Percentiles rank a stretch among this genome's conserved stretches.
Conservation (phyloP, 1,140 invertebrate genomes). For the Lepidurus packardi region DNA sequence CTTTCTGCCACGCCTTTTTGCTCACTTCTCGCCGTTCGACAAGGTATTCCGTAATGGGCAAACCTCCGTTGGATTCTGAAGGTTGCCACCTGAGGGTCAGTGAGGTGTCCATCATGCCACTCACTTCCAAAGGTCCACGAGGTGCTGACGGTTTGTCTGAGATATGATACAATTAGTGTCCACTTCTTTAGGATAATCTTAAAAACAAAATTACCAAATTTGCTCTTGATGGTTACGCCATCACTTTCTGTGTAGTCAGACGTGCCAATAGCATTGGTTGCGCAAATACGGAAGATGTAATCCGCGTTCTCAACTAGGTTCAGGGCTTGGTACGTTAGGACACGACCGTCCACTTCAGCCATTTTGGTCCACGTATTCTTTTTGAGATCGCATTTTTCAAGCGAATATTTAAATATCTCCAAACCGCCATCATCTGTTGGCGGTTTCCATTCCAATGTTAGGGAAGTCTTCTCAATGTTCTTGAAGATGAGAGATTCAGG, state of each 20-base stretch:
- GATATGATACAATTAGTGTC: not conserved
- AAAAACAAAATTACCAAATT: conserved; percentile 49
- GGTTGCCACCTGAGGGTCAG: conserved; percentile 79
- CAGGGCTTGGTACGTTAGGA: conserved; percentile 64
- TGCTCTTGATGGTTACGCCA: conserved; percentile 32
- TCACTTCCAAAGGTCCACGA: conserved; percentile 67
- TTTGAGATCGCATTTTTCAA: conserved; percentile 69
- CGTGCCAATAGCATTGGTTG: conserved; percentile 69
- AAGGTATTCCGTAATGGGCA: conserved; percentile 75
- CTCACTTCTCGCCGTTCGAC: conserved; percentile 71
- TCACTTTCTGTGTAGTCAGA: conserved; percentile 61
- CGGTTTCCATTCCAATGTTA: conserved; percentile 73
- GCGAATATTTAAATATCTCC: conserved; percentile 68
- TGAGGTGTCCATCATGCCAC: conserved; percentile 69
- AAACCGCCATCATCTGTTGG: conserved; percentile 72
- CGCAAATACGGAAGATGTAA: conserved; percentile 78
- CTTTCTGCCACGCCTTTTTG: conserved; percentile 66
- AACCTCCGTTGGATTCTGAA: conserved; percentile 76
- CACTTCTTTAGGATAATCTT: not conserved
- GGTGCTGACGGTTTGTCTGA: conserved; percentile 73
- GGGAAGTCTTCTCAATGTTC: conserved; percentile 64
- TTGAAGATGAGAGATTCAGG: conserved; percentile 69
- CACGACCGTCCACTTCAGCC: conserved; percentile 65
- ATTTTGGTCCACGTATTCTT: conserved; percentile 63
- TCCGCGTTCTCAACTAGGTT: conserved; percentile 63